Base-by-base conservation (phyloP, 2,888 invertebrate genomes). In the Phortica magna region DNA sequence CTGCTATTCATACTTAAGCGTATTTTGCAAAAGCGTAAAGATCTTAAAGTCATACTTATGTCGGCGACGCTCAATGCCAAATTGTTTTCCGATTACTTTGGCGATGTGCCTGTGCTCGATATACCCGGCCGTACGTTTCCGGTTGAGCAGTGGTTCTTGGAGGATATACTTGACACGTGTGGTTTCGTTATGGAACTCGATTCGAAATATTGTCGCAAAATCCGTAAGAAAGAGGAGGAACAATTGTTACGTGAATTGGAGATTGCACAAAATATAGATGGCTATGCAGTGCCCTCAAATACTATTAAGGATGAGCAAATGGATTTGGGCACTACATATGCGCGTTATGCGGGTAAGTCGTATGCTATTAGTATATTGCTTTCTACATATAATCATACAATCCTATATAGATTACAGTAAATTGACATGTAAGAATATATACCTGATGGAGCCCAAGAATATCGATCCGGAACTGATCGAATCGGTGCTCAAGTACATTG, bases 61-160 rank as follows among this genome's bases (percentile, higher is more conserved):
- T 98, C 98, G 89, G 98, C 98, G 2, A 97, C 98, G 0, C 91
- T 98, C 84, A 98, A 98, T 90, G 95, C 96, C 0, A 94, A 95
- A 48, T 92, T 97, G 76, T 98, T 98, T 90, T 95, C 96, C 1
- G 92, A 95, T 67, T 98, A 98, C 91, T 98, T 98, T 90, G 90
- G 85, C 0, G 94, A 94, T 57, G 95, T 96, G 77, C 97, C 97
- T 1, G 93, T 97, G 65, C 92, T 98, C 78, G 94, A 95, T 88
- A 96, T 97, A 84, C 96, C 97, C 72, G 98, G 96, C 14, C 93
- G 96, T 88, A 97, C 97, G 0, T 97, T 95, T 89, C 96, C 97
- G 0, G 97, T 98, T 0, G 94, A 95, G 83, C 96, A 97, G 89
- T 92, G 94, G 57, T 96, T 96, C 89, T 92, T 98, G 64, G 97